Evolutionary conservation across 2,113 vertebrate genomes (phyloP), one percentile per base, ranked within the genome.

Genomic region (Upupa epops): DNA sequence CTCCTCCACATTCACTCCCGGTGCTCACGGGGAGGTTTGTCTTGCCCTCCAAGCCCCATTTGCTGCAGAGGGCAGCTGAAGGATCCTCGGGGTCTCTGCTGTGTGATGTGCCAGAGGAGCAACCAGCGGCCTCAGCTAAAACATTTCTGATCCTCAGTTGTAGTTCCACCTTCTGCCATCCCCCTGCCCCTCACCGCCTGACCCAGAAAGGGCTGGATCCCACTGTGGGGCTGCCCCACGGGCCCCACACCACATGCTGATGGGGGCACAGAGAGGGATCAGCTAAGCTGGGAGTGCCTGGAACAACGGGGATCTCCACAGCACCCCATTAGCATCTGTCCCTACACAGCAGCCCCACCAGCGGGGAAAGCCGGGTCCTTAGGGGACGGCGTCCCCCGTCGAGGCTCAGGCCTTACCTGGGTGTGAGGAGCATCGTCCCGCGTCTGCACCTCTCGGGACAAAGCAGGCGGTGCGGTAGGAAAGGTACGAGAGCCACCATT

Each of bases 401-500:
- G 40, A 15, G 28, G 63, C 29, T 12, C 52, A 22, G 28, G n/a
- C 11, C 40, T 82, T 56, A 86, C 92, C 80, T 52, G 31, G 4
- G 4, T 0, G 16, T 3, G 36, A 46, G 24, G 3, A 32, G 4
- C 40, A 40, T 11, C 37, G 0, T 1, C 7, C n/a, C 19, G 3
- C 13, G 14, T 45, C 83, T 42, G 64, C 46, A 3, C 2, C 31
- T 12, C 15, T 22, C 13, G 2, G 13, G 29, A 48, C 25, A 60
- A 46, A 66, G 64, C 79, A 56, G 40, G n/a, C 28, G 6, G 45
- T 8, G 9, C 2, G 9, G 72, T 36, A 92, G 92, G 85, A 95
- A 91, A 92, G 72, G 77, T 71, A 83, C 96, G 93, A 92, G 94
- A 86, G 93, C 79, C 98, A 99, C 99, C 98, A 98, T 99, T 99